These are phyloP conservation scores for Heliconius melpomene DNA, from an alignment of 1,140 invertebrate genomes.

Conservation along the genomic window DNA sequence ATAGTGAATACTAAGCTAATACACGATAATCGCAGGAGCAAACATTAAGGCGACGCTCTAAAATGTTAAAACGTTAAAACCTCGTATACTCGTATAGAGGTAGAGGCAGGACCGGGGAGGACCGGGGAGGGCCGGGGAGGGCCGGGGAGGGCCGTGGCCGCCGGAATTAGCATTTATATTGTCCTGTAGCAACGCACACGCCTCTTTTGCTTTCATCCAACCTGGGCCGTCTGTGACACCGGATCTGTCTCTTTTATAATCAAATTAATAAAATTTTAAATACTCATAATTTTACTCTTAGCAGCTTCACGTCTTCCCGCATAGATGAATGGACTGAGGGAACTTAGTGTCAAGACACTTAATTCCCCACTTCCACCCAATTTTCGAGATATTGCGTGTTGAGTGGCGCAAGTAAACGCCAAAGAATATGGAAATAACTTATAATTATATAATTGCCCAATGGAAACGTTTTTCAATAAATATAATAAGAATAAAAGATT, in stretches of 20 bases:
- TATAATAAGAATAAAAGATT: too few relatives aligned
- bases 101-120: neutral
- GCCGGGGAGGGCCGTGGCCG: constrained; percentile 16
- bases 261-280: neutral
- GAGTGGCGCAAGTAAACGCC: too few relatives aligned
- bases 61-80: constrained; percentile 36
- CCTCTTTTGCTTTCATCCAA: constrained; percentile 35
- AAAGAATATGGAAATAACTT: too few relatives aligned
- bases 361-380: too few relatives aligned
- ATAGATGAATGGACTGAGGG: too few relatives aligned
- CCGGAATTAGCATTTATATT: constrained; percentile 49
- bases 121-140: neutral
- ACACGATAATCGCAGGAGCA: constrained; percentile 35
- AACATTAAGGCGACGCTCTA: constrained; percentile 31
- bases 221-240: constrained; percentile 31
- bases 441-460: too few relatives aligned
- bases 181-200: constrained; percentile 42
- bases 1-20: constrained; percentile 11
- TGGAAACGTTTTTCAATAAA: too few relatives aligned
- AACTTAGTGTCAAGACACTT: too few relatives aligned
- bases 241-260: neutral
- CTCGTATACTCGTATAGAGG: constrained; percentile 26
- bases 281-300: neutral
- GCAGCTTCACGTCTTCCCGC: too few relatives aligned
- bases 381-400: too few relatives aligned